Conservation (phyloP, 1,140 invertebrate species). For the Penaeus chinensis region DNA sequence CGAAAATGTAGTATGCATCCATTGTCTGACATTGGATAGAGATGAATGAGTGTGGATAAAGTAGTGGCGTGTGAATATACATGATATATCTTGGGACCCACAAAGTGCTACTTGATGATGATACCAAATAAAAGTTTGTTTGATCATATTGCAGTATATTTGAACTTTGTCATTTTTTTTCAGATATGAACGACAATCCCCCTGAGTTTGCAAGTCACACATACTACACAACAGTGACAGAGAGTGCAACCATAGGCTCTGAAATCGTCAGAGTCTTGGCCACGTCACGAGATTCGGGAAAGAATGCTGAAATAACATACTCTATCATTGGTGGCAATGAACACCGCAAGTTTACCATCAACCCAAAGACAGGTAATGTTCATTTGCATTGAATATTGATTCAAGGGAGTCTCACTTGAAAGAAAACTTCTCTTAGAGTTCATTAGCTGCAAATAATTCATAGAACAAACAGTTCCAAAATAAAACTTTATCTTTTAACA, state of each 20-base stretch:
- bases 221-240: slow-evolving; percentile 81
- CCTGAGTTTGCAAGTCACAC: slow-evolving; percentile 87
- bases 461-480: no score
- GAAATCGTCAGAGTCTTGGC: slow-evolving; percentile 86
- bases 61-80: neutral
- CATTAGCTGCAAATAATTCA: no score
- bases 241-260: slow-evolving; percentile 78
- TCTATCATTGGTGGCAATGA: slow-evolving; percentile 89
- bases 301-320: slow-evolving; percentile 93
- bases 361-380: slow-evolving; percentile 74
- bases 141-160: no score
- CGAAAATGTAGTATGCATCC: neutral
- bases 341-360: slow-evolving; percentile 84
- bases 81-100: no score
- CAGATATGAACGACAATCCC: slow-evolving; percentile 93
- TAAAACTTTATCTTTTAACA: no score
- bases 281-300: slow-evolving; percentile 90
- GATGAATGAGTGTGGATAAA: no score
- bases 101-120: no score
- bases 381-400: no score
- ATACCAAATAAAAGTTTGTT: no score
- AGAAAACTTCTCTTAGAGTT: no score
- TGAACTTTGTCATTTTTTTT: slow-evolving; percentile 68
- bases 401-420: no score
- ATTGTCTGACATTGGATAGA: neutral